These are phyloP conservation scores for Drosophila setosimentum DNA, from an alignment of 2,888 invertebrate genomes.

Conservation along the genomic window DNA sequence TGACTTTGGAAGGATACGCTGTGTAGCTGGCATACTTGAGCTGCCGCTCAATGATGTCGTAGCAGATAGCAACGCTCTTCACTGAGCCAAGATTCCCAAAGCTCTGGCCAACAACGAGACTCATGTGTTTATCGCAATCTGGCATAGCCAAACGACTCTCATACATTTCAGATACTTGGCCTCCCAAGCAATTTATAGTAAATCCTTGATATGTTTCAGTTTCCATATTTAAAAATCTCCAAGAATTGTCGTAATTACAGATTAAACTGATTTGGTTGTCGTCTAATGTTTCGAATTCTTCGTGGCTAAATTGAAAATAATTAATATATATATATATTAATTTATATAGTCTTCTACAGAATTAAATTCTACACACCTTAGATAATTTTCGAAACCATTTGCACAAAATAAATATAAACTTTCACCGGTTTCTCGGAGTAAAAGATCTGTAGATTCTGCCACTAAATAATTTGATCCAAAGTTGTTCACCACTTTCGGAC, in stretches of 20 bases:
- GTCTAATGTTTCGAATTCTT: accelerated
- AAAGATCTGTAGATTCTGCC: accelerated
- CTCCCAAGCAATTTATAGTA: neutral
- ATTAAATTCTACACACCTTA: neutral
- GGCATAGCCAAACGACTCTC: constrained; percentile 36
- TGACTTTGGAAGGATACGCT: constrained; percentile 22
- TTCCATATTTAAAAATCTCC: accelerated
- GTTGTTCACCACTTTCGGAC: neutral
- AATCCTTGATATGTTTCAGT: no score
- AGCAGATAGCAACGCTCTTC: constrained; percentile 48
- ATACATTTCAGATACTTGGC: constrained; percentile 16
- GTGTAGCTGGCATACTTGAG: constrained; percentile 51
- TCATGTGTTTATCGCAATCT: constrained; percentile 37
- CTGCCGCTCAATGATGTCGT: constrained; percentile 25
- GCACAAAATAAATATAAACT: neutral
- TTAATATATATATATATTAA: neutral
- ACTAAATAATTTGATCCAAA: neutral
- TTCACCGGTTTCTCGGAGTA: neutral
- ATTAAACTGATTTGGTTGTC: neutral
- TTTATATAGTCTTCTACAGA: neutral
- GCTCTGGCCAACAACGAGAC: constrained; percentile 37
- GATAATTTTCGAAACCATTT: accelerated
- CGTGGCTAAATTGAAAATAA: neutral
- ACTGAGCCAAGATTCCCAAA: constrained; percentile 8
- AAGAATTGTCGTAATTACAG: accelerated